These are phyloP conservation scores for Ailurus styani DNA, from an alignment of 2,113 vertebrate genomes.

Conservation along the genomic window DNA sequence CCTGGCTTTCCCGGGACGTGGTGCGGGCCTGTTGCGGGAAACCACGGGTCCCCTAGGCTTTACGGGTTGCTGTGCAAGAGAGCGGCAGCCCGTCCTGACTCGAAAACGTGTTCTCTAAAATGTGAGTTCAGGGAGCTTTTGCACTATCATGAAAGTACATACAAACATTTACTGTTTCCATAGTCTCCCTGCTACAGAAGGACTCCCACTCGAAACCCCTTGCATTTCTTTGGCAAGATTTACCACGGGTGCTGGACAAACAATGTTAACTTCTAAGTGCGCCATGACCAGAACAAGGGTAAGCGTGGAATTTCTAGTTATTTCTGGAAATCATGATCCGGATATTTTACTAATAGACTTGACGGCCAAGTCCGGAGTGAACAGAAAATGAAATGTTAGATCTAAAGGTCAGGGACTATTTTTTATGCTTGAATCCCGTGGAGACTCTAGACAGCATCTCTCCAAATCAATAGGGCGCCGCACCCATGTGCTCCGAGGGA, in stretches of 20 bases:
- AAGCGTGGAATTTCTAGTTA: not conserved
- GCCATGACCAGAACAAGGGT: not conserved
- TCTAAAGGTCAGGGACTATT: not conserved
- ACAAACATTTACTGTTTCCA: not conserved
- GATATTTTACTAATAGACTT: not conserved
- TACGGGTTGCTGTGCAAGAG: not conserved
- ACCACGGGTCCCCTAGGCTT: not conserved
- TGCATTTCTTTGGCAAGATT: not conserved
- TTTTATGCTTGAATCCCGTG: not conserved
- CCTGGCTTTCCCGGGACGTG: not conserved
- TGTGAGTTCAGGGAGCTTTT: not conserved
- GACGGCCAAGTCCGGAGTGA: not conserved
- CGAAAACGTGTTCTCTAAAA: not conserved
- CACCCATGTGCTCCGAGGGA: accelerated
- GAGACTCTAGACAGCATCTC: not conserved
- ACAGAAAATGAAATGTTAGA: not conserved
- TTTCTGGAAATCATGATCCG: not conserved
- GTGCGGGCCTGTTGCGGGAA: not conserved
- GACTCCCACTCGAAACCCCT: not conserved
- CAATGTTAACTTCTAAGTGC: not conserved
- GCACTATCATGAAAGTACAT: not conserved
- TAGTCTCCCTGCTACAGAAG: not conserved
- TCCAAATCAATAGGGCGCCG: not conserved
- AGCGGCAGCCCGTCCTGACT: not conserved
- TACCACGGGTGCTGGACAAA: not conserved